Base-by-base conservation (phyloP, 1,140 invertebrate species). In the Fopius arisanus region DNA sequence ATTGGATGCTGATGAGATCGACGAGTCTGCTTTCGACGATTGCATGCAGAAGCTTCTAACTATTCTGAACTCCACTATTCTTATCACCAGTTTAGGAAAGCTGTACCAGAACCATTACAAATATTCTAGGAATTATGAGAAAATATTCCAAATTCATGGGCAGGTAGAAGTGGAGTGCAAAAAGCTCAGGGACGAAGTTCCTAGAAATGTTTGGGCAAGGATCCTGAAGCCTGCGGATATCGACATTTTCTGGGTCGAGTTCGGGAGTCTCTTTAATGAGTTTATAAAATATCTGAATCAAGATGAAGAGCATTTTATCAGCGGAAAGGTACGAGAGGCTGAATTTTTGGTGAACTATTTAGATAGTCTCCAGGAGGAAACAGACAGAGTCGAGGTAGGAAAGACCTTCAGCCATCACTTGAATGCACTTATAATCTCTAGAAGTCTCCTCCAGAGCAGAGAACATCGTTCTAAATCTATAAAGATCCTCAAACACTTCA, bases 71-170 rank as follows among this genome's bases (percentile, higher is more conserved):
- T 68, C 40, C 26, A 77, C 73, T 3, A 28, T 75, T 5, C 31
- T 75, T 5, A 70, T 75, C 23, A 54, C 67, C 0, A 69, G 72
- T 65, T 33, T 87, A 21, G 79, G 79, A 5, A 51, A 81, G 29
- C 71, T 83, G 67, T 84, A 83, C 59, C 67, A 71, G 14, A 73
- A 81, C 21, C 71, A 88, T 78, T 88, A 86, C 70, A 84, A 82
- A 81, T 84, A 78, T 29, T 73, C 74, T 0, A 75, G 77, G 63
- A 68, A 70, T 76, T 81, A 78, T 51, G 74, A 77, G 10, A 75
- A 67, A 16, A 77, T 80, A 1, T 70, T 71, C 3, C 73, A 65
- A 31, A 75, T 75, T 43, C 67, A 78, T 16, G 3, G 28, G 7
- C 74, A 23, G 26, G 26, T 83, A 7, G 66, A 75, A 28, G 41